Percentiles rank a stretch among this genome's conserved stretches.
These are phyloP conservation scores for Dendrolimus pini DNA, from an alignment of 2,888 invertebrate genomes.

Conservation along the genomic window DNA sequence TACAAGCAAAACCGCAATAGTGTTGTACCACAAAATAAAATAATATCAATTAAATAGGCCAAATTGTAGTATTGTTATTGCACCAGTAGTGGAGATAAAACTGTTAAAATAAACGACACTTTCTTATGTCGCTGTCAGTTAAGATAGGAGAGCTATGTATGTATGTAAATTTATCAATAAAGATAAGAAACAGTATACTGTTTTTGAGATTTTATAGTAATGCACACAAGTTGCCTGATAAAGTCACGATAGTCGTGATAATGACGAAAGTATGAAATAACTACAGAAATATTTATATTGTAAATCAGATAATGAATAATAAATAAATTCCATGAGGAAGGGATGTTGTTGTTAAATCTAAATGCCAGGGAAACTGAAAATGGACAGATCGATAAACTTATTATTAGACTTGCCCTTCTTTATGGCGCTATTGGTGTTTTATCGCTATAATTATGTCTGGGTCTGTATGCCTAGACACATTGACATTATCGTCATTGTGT, in stretches of 20 bases:
- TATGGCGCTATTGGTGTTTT: no score
- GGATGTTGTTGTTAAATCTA: no score
- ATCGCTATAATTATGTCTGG: no score
- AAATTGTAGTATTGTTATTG: conserved; percentile 37
- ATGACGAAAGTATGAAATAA: neutral
- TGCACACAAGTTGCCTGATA: conserved; percentile 46
- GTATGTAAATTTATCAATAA: conserved; percentile 67
- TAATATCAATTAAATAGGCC: conserved; percentile 17
- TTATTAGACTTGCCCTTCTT: no score
- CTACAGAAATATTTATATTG: no score
- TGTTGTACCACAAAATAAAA: neutral
- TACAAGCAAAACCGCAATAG: neutral
- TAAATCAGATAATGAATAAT: no score
- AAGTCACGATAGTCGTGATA: conserved; percentile 6
- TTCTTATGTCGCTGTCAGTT: conserved; percentile 54
- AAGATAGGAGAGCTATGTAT: conserved; percentile 58
- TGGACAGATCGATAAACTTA: no score
- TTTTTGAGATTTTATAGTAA: conserved; percentile 49
- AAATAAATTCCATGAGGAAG: no score
- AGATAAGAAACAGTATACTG: conserved; percentile 63
- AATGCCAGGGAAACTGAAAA: no score
- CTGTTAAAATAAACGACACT: conserved; percentile 51
- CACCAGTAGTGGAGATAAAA: conserved; percentile 49
- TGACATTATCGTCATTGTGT: no score
- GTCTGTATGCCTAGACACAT: no score